These are phyloP conservation scores for Phytoseiulus persimilis DNA, from an alignment of 2,888 invertebrate genomes.

Conservation along the genomic window DNA sequence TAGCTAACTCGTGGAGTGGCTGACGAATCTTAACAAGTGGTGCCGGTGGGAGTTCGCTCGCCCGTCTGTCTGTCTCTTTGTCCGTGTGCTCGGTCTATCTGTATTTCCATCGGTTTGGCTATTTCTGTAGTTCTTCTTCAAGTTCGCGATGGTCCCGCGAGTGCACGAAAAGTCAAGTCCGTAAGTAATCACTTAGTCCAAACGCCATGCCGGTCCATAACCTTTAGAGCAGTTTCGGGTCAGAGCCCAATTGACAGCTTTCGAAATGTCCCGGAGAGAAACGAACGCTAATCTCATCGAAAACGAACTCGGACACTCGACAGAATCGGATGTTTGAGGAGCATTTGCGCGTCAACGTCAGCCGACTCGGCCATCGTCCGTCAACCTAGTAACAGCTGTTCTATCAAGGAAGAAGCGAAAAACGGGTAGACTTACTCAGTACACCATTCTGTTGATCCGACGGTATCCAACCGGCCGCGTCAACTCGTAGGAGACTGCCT, in stretches of 20 bases:
- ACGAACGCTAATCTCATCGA: neutral
- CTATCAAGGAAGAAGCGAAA: neutral
- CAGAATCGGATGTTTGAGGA: neutral
- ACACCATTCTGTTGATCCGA: constrained; percentile 33
- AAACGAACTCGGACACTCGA: neutral
- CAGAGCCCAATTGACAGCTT: neutral
- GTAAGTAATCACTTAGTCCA: neutral
- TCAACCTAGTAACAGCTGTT: neutral
- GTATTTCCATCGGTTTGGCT: neutral
- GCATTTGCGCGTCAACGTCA: neutral
- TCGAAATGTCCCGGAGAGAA: neutral
- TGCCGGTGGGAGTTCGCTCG: neutral
- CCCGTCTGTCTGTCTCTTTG: neutral
- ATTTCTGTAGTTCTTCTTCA: no score
- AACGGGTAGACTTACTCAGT: constrained; percentile 13
- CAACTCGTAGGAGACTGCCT: constrained; percentile 20
- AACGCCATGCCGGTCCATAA: neutral
- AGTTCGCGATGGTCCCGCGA: neutral
- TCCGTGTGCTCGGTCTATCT: neutral
- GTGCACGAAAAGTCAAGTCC: neutral
- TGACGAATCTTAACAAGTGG: constrained; percentile 5
- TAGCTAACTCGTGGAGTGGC: neutral
- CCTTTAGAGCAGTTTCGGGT: neutral
- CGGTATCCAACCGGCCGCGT: constrained; percentile 34
- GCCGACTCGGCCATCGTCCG: neutral